Evolutionary conservation across 2,888 invertebrate species (phyloP), one percentile per base, ranked within the genome.

Genomic region (Melieria omissa): DNA sequence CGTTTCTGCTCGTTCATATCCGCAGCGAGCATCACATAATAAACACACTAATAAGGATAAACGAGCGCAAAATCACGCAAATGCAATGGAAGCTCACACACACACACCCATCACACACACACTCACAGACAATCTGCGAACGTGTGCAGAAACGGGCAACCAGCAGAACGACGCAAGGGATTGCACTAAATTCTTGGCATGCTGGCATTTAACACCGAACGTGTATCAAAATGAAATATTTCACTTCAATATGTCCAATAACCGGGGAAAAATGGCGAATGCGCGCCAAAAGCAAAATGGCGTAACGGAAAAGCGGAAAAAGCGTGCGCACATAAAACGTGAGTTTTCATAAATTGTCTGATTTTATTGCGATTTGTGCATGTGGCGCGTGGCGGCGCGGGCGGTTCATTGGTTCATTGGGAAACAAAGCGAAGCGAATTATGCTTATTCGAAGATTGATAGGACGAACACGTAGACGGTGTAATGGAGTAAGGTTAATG

Each of bases 301-400:
- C 29, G 55, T 45, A 55, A 65, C 44, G 29, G 54, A 49, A 63
- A 55, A 46, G 54, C 4, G 12, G n/a, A 65, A 42, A n/a, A 8
- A 12, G 41, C 7, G 49, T 61, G 29, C 57, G 47, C 70, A 64
- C 57, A 70, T 70, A 70, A 70, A 71, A 71, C 67, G 71, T 67
- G 67, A 71, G 67, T 5, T 67, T 71, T 66, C 71, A 71, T 71
- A 71, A 71, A 71, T 71, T 71, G 52, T 71, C 66, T 71, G 71
- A 61, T 71, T 71, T 71, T 61, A 60, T 66, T 61, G 71, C 71
- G 63, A 67, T 62, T 71, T 71, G 52, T 7, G 58, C 49, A 57
- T 52, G 47, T 7, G 55, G 57, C 52, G 52, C 49, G 49, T 49
- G 12, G 64, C 16, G 64, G 64, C 41, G 6, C 57, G 1, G 58